Base-by-base conservation (phyloP, 53 echinoderm and acorn worm species). In the Crossaster papposus region DNA sequence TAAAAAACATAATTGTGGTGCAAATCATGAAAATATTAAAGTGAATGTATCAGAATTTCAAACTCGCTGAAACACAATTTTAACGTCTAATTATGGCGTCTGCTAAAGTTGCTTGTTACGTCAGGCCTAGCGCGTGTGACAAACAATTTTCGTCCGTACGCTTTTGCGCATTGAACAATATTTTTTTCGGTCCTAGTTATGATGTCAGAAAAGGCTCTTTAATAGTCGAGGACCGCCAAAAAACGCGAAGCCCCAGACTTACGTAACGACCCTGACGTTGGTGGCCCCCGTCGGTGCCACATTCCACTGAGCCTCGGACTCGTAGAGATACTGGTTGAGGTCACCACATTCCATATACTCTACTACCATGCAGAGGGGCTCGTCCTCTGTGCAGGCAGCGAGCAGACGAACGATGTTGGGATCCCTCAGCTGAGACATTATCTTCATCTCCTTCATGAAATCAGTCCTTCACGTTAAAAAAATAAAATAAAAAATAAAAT, bases 401-500 rank as follows among this genome's bases (percentile, higher is more conserved):
- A 99, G 92, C 34, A 99, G 99, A 33, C 93, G 91, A 13, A 99
- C 99, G 62, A 99, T 99, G 95, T 99, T 99, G 11, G 95, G 95
- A 54, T 99, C 96, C 14, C 94, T 83, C 30, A 99, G 91, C 86
- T 99, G 99, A 0, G 99, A 96, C 99, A 99, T 99, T 14, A 99
- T 93, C 91, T 99, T 99, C 99, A 99, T 96, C 68, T 99, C 99
- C 44, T 99, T 99, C 95, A 96, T 94, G 92, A 99, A 99, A 83
- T 99, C 99, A 55, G 95, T 91, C 70, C 99, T 99, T 80, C 0
- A 68, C 44, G 50, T 30, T 38, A n/a, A 65, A 89, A 53, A 52
- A 26, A 17, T 0, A 54, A 3, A 24, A 29, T 80, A 30, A 11
- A 52, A 29, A 30, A 28, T n/a, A n/a, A n/a, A n/a, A n/a, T n/a